phyloP scores from a whole-genome alignment of 1,140 invertebrate species.

The Plectus sambesii region DNA sequence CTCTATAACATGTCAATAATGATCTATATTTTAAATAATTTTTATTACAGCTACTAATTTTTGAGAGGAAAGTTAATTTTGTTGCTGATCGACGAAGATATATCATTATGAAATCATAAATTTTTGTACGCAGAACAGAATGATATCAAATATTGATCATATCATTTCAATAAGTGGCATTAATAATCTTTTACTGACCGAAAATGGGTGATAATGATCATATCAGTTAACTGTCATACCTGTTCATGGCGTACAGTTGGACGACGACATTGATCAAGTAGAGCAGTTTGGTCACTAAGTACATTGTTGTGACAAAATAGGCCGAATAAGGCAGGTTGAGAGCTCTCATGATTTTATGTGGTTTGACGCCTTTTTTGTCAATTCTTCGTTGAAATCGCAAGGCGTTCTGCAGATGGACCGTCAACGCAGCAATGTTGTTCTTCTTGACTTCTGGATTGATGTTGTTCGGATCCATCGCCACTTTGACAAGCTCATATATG shows the following conservation, averaged over 20 bases:
- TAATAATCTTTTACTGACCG: constrained; percentile 15
- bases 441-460: constrained; percentile 34
- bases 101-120: too few species aligned
- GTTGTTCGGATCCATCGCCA: constrained; percentile 31
- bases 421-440: constrained; percentile 34
- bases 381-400: constrained; percentile 36
- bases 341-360: constrained; percentile 35
- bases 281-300: constrained; percentile 30
- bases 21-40: not conserved
- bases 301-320: constrained; percentile 33
- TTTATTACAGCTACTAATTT: too few species aligned
- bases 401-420: constrained; percentile 31
- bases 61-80: too few species aligned
- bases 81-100: too few species aligned
- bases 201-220: constrained; percentile 12
- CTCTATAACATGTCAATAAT: too few species aligned
- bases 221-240: too few species aligned
- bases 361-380: constrained; percentile 22
- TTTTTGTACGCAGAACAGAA: too few species aligned
- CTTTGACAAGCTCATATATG: constrained; percentile 40
- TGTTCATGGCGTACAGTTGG: constrained; percentile 42
- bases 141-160: too few species aligned
- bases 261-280: constrained; percentile 36
- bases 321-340: constrained; percentile 38
- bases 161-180: constrained; percentile 2